A percentile compares a stretch with the other conserved stretches of the same genome.
Conservation (phyloP, 1,140 invertebrate species). For the Trachymyrmex septentrionalis region DNA sequence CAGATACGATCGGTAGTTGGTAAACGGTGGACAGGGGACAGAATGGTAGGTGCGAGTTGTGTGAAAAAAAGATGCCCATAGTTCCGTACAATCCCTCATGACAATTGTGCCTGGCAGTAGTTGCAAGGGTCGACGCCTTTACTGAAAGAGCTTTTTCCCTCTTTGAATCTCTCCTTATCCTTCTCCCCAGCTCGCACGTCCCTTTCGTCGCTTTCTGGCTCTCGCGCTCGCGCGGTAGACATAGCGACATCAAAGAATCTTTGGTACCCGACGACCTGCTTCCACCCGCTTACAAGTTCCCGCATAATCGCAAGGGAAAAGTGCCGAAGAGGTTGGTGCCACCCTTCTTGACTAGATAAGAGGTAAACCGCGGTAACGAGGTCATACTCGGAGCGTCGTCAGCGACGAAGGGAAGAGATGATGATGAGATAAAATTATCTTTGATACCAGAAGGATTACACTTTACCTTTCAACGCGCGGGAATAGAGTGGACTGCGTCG, state of each 20-base stretch:
- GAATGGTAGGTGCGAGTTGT: slow-evolving; percentile 44
- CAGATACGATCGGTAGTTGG: slow-evolving; percentile 12
- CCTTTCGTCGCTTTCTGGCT: slow-evolving; percentile 45
- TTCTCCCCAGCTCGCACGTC: slow-evolving; percentile 36
- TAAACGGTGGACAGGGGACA: neutral
- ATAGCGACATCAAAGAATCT: slow-evolving; percentile 87
- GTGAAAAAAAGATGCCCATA: slow-evolving; percentile 69
- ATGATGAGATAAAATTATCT: slow-evolving; percentile 47
- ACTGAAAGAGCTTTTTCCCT: slow-evolving; percentile 79
- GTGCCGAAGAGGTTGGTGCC: slow-evolving; percentile 18
- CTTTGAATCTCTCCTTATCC: slow-evolving; percentile 60
- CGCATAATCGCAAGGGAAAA: slow-evolving; percentile 68
- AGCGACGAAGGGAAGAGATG: neutral
- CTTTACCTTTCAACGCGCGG: slow-evolving; percentile 16
- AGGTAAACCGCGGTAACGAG: slow-evolving; percentile 66
- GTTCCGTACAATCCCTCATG: slow-evolving; percentile 74
- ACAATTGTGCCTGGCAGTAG: slow-evolving; percentile 83
- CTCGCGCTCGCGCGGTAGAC: slow-evolving; percentile 91
- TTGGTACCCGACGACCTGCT: slow-evolving; percentile 61
- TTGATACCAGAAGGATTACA: slow-evolving; percentile 55
- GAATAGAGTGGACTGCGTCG: slow-evolving; percentile 11
- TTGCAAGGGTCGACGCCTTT: slow-evolving; percentile 83
- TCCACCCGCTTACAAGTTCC: slow-evolving; percentile 55
- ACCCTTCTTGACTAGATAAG: slow-evolving; percentile 58
- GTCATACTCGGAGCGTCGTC: slow-evolving; percentile 39